Evolutionary conservation across 2,888 invertebrate genomes (phyloP), one percentile per base, ranked within the genome.

Genomic region (Pilophorus perplexus): DNA sequence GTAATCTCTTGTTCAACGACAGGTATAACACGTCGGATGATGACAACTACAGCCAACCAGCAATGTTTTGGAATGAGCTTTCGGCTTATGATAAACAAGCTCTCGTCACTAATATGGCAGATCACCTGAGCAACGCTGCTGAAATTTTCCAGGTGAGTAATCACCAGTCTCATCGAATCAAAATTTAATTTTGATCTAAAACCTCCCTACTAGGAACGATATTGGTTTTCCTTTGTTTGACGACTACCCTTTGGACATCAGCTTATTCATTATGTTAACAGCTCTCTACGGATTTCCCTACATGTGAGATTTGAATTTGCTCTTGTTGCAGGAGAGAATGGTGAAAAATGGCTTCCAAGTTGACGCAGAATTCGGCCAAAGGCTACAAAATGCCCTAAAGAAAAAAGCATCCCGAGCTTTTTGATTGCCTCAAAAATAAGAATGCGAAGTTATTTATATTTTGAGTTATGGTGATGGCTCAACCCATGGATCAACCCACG

Each of bases 331-430:
- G 74, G 76, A 90, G 74, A 84, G 95, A 68, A 89, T 89, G 3
- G 83, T 95, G 14, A 86, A 86, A 74, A 88, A 90, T 76, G 94
- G 94, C 75, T 79, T 83, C 23, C 83, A 89, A 74, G 89, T 90
- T 0, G 88, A 93, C 76, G 79, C 86, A 0, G 88, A 89, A 62
- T 84, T 92, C 66, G 92, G 94, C 1, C 82, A 80, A 73, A 82
- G 64, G 42, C 37, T 68, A 0, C 42, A 68, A 22, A 20, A 25
- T 14, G 46, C 66, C 0, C 27, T 66, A n/a, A n/a, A n/a, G n/a
- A n/a, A n/a, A n/a, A n/a, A n/a, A n/a, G n/a, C n/a, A n/a, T n/a
- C n/a, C n/a, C n/a, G n/a, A n/a, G n/a, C n/a, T n/a, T n/a, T n/a
- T n/a, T n/a, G n/a, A n/a, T n/a, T n/a, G n/a, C n/a, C n/a, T n/a